Base-by-base conservation (phyloP, 2,113 vertebrate species). In the Misgurnus anguillicaudatus region DNA sequence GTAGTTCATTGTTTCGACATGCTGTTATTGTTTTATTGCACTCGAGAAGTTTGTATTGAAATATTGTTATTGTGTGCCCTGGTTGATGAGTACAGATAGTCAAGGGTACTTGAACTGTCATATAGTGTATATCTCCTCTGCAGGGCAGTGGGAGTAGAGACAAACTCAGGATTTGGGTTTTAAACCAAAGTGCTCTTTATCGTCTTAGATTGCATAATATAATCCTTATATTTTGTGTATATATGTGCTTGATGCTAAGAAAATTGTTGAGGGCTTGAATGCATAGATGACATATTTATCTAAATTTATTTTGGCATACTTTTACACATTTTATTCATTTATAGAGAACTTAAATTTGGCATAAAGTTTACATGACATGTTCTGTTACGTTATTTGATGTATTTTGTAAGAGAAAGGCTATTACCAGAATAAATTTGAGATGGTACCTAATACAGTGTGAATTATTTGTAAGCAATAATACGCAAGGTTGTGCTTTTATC, bases 151-250 rank as follows among this genome's bases (percentile, higher is more conserved):
- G 72, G 47, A 36, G 41, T 36, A 8, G n/a, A 42, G 55, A 16
- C 36, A 47, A 48, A 74, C 72, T 74, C 72, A 74, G 72, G 57
- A 47, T 60, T 61, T 47, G 55, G 72, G 38, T 41, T 73, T 60
- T 24, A 24, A 73, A 42, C 38, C 70, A 60, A 73, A 73, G 70
- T 73, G 70, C 70, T 72, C 69, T 72, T 72, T 55, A 71, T 5
- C 0, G 13, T 48, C 41, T 21, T 9, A 51, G 47, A 51, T 9
- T 8, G 53, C 48, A 14, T 51, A 57, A 57, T 57, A 57, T 57
- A 19, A 5, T 3, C 17, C 16, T 55, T 51, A 19, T 55, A 14
- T 4, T 53, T 4, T 73, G 51, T 71, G 38, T 73, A 42, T 39
- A 73, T 74, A 17, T 48, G 72, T 74, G 72, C 57, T 74, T 36